A percentile compares a stretch with the other conserved stretches of the same genome.
These are phyloP conservation scores for Esox niger DNA, from an alignment of 2,113 vertebrate species.

Conservation along the genomic window DNA sequence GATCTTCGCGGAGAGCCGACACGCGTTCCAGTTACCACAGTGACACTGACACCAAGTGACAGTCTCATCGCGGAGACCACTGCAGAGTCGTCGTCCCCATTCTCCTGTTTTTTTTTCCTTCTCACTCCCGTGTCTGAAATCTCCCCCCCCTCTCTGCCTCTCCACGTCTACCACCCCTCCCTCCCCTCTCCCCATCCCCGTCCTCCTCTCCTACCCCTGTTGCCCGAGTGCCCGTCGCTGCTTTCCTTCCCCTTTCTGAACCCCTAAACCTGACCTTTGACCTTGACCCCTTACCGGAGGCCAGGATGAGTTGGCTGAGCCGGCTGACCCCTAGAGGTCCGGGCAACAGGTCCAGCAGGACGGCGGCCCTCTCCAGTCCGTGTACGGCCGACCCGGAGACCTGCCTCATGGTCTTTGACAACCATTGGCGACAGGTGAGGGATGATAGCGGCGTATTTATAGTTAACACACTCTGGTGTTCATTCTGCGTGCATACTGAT, in stretches of 20 bases:
- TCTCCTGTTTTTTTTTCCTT: conserved; percentile 13
- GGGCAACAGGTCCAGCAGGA: conserved; percentile 74
- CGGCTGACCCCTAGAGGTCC: conserved; percentile 82
- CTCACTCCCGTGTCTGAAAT: background rate
- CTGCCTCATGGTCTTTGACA: conserved; percentile 96
- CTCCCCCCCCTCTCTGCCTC: background rate
- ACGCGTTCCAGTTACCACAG: conserved; percentile 7
- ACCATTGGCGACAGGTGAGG: conserved; percentile 94
- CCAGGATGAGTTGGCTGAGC: conserved; percentile 95
- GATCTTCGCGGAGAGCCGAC: conserved; percentile 57
- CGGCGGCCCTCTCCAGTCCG: conserved; percentile 72
- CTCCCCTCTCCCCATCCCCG: background rate
- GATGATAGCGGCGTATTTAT: no score
- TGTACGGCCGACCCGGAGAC: conserved; percentile 92
- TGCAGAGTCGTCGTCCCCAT: conserved; percentile 13
- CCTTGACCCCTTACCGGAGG: conserved; percentile 14
- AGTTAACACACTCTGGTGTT: no score
- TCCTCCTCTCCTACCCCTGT: background rate
- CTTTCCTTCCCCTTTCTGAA: conserved; percentile 4
- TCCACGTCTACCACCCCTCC: background rate
- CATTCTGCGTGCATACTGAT: no score
- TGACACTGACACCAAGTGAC: conserved; percentile 26
- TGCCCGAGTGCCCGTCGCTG: accelerated
- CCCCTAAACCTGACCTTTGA: conserved; percentile 2
- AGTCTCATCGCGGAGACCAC: conserved; percentile 28